Conservation (phyloP, 2,888 invertebrate species). For the Sinhomidia bicolor region DNA sequence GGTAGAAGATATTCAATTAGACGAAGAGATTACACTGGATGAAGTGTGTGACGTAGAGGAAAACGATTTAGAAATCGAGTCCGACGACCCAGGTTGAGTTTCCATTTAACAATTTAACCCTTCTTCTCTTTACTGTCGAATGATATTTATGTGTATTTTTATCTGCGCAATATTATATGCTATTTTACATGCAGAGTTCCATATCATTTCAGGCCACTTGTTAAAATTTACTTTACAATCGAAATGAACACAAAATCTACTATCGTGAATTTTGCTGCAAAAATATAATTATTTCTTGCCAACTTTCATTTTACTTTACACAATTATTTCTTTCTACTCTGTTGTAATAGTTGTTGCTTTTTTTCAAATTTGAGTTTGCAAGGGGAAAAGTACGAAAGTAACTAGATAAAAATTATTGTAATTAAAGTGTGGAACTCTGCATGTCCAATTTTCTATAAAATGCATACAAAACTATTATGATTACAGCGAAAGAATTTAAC, state of each 20-base stretch:
- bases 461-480: background rate
- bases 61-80: conserved; percentile 76
- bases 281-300: too few species aligned
- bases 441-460: background rate
- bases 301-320: too few species aligned
- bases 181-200: background rate
- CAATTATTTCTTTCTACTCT: too few species aligned
- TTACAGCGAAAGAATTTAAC: background rate
- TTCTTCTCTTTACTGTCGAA: conserved; percentile 47
- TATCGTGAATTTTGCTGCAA: too few species aligned
- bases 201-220: too few species aligned
- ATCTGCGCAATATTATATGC: background rate
- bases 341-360: too few species aligned
- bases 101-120: conserved; percentile 60
- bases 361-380: too few species aligned
- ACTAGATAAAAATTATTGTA: too few species aligned
- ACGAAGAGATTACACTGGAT: conserved; percentile 74
- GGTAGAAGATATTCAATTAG: conserved; percentile 73
- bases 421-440: background rate
- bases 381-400: too few species aligned
- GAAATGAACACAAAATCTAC: too few species aligned
- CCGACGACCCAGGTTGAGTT: conserved; percentile 73
- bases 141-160: conserved; percentile 35
- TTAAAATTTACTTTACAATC: too few species aligned
- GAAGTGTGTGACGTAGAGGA: conserved; percentile 77